Conservation (phyloP, 2,113 vertebrate genomes). For the Pipra filicauda region DNA sequence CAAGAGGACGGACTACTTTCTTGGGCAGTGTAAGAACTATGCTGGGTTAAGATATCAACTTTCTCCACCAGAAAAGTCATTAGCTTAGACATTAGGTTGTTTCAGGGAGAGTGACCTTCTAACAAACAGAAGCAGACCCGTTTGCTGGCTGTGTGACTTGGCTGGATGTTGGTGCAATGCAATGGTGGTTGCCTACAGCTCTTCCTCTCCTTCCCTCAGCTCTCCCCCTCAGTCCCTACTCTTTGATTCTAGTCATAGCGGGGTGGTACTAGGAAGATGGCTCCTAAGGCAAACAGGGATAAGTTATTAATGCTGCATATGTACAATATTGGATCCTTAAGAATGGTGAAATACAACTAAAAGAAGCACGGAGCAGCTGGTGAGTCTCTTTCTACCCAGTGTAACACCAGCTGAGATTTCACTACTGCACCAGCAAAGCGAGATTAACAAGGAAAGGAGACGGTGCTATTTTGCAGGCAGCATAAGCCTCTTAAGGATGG, state of each 20-base stretch:
- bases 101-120: neutral
- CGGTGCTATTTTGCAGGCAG: fast-evolving
- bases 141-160: neutral
- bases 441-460: neutral
- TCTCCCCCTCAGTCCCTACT: neutral
- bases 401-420: neutral
- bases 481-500: neutral
- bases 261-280: neutral
- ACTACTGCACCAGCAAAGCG: neutral
- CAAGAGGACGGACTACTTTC: neutral
- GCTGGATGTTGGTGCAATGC: fast-evolving
- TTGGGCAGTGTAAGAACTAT: neutral
- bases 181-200: neutral
- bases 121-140: neutral
- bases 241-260: neutral
- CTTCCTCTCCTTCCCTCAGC: neutral
- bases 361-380: neutral
- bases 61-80: neutral
- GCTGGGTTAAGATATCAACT: neutral
- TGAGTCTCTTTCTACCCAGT: neutral
- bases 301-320: neutral
- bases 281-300: neutral
- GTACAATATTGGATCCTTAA: neutral
- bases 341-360: neutral
- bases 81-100: neutral